Evolutionary conservation across 1,140 invertebrate species (phyloP).

Genomic region (Drepana arcuata): DNA sequence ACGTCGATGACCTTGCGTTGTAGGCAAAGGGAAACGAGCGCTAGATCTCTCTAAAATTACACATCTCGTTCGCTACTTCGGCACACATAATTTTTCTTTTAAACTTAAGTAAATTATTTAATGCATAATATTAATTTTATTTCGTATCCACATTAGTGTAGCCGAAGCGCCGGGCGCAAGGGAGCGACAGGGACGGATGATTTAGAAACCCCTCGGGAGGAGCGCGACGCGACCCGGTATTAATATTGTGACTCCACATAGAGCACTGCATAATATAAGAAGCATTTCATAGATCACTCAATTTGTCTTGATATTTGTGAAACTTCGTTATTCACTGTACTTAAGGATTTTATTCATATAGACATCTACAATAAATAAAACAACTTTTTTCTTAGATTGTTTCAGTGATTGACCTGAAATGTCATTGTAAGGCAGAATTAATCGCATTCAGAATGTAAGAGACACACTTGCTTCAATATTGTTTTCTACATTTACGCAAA

Average conservation of each 20-base stretch:
- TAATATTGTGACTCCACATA: slow-evolving; percentile 65
- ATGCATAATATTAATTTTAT: too few species aligned
- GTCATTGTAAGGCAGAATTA: too few species aligned
- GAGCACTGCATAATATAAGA: slow-evolving; percentile 20
- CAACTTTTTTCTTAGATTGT: slow-evolving; percentile 8
- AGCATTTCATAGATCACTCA: too few species aligned
- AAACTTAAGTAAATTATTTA: too few species aligned
- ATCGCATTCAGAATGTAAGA: too few species aligned
- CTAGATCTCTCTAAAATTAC: too few species aligned
- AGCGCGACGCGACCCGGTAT: slow-evolving; percentile 65
- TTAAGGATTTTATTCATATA: not conserved
- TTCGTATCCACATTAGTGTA: slow-evolving; percentile 33
- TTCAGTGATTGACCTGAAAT: slow-evolving; percentile 1
- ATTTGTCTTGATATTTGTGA: slow-evolving; percentile 3
- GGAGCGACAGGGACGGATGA: slow-evolving; percentile 70
- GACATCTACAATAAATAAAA: not conserved
- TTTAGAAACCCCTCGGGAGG: slow-evolving; percentile 70
- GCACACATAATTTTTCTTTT: too few species aligned
- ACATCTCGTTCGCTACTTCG: too few species aligned
- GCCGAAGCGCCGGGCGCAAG: slow-evolving; percentile 37
- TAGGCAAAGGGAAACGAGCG: too few species aligned
- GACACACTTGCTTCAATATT: too few species aligned
- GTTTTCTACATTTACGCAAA: too few species aligned
- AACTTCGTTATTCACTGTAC: not conserved
- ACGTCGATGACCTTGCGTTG: too few species aligned